These are phyloP conservation scores for Scalopus aquaticus DNA, from an alignment of 2,113 vertebrate genomes.

Conservation along the genomic window DNA sequence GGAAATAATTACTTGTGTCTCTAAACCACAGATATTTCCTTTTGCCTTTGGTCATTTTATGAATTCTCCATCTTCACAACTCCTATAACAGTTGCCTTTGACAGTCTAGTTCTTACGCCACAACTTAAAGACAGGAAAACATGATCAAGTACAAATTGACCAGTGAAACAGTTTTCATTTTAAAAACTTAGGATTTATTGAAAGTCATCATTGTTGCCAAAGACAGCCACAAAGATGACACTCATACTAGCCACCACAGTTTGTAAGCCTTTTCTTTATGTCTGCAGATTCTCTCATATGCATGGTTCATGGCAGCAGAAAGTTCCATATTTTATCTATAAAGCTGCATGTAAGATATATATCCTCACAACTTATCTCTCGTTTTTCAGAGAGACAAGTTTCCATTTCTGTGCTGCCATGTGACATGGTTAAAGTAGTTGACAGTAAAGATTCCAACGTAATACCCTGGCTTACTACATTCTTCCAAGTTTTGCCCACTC, in stretches of 20 bases:
- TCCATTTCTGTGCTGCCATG: neutral
- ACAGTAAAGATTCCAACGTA: neutral
- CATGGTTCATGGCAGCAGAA: neutral
- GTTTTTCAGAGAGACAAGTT: neutral
- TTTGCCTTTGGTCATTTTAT: constrained; percentile 38
- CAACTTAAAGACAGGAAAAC: neutral
- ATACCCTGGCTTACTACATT: neutral
- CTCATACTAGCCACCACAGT: neutral
- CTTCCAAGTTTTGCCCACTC: neutral
- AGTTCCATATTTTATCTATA: neutral
- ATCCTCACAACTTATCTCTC: neutral
- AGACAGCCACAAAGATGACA: neutral
- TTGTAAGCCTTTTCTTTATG: neutral
- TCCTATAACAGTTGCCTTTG: neutral
- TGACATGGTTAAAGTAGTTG: neutral
- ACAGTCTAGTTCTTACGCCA: neutral
- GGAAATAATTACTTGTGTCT: constrained; percentile 26
- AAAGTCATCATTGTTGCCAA: neutral
- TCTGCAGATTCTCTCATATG: neutral
- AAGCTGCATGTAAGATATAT: neutral
- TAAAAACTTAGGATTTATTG: neutral
- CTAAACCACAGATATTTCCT: constrained; percentile 40
- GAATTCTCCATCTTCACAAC: neutral
- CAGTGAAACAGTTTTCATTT: neutral
- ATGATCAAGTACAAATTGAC: neutral